Percentiles rank a stretch among this genome's conserved stretches.
Conservation (phyloP, 2,797 vertebrate species). For the Fistularia commersonii region DNA sequence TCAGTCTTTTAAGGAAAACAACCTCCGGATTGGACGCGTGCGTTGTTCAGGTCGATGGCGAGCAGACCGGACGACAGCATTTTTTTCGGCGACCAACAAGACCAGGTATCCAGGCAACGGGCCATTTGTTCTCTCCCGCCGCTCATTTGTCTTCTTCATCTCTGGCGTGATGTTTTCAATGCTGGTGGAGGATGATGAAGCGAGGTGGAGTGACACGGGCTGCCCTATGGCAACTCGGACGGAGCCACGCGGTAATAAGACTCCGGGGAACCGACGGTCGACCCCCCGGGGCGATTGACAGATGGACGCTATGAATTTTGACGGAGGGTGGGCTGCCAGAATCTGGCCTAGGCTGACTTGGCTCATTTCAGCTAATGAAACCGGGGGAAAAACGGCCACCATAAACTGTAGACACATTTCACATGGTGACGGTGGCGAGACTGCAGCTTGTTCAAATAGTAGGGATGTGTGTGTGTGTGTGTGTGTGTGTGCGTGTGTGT, state of each 20-base stretch:
- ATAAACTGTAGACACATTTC: slow-evolving; percentile 7
- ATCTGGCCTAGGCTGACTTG: slow-evolving; percentile 46
- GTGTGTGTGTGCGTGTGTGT: too few species aligned
- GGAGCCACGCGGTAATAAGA: slow-evolving; percentile 15
- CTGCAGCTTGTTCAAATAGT: too few species aligned
- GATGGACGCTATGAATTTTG: too few species aligned
- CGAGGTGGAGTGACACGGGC: slow-evolving; percentile 13
- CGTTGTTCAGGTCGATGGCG: slow-evolving; percentile 3
- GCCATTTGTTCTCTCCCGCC: slow-evolving; percentile 23
- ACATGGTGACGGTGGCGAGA: slow-evolving; percentile 10
- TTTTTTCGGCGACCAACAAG: background rate
- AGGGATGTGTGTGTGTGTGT: too few species aligned
- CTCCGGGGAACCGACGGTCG: slow-evolving; percentile 12
- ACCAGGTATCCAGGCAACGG: slow-evolving; percentile 51
- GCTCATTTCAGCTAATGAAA: slow-evolving; percentile 52
- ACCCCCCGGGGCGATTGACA: slow-evolving; percentile 26
- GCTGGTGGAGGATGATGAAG: slow-evolving; percentile 16
- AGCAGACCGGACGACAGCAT: slow-evolving; percentile 13
- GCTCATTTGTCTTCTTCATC: slow-evolving; percentile 15
- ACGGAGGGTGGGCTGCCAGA: slow-evolving; percentile 9
- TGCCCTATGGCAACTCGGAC: slow-evolving; percentile 14
- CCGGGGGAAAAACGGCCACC: slow-evolving; percentile 46
- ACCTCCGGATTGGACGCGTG: too few species aligned
- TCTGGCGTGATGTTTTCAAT: slow-evolving; percentile 13
- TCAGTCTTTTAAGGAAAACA: background rate